Percentiles rank a stretch among this genome's conserved stretches.
These are phyloP conservation scores for Drosophila lacertosa DNA, from an alignment of 1,140 invertebrate species.

Conservation along the genomic window DNA sequence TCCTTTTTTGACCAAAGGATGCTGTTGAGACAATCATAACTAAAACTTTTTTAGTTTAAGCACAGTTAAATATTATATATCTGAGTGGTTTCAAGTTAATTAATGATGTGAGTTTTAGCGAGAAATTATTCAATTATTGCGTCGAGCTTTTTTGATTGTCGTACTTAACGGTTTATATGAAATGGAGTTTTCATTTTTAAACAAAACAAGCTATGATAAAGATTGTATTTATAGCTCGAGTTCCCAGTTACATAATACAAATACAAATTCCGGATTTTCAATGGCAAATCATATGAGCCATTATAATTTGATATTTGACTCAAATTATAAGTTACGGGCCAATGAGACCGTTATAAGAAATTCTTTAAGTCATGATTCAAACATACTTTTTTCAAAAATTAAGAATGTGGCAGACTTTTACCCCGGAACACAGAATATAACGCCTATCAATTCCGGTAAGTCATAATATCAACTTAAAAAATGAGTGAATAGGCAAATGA, in stretches of 20 bases:
- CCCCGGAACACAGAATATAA: slow-evolving; percentile 59
- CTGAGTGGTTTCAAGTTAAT: slow-evolving; percentile 52
- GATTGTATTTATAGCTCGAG: slow-evolving; percentile 66
- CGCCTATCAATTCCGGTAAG: slow-evolving; percentile 62
- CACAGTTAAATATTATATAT: slow-evolving; percentile 67
- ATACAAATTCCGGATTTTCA: slow-evolving; percentile 48
- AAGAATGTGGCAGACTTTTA: slow-evolving; percentile 71
- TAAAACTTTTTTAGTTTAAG: slow-evolving; percentile 75
- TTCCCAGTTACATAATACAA: slow-evolving; percentile 54
- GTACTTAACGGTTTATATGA: slow-evolving; percentile 31
- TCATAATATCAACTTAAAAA: neutral
- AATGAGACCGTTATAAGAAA: slow-evolving; percentile 66
- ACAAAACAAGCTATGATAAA: slow-evolving; percentile 70
- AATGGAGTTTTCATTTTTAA: slow-evolving; percentile 77
- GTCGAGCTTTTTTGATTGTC: slow-evolving; percentile 20
- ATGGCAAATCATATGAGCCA: slow-evolving; percentile 69
- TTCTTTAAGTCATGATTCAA: slow-evolving; percentile 65
- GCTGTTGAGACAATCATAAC: slow-evolving; percentile 65
- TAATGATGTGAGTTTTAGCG: slow-evolving; percentile 55
- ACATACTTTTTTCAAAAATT: slow-evolving; percentile 71
- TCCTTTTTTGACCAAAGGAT: slow-evolving; percentile 66
- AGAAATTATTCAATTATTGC: slow-evolving; percentile 34
- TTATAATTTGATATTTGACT: slow-evolving; percentile 69
- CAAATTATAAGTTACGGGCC: slow-evolving; percentile 62
- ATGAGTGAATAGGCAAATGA: too few species aligned